Evolutionary conservation across 1,140 invertebrate species (phyloP).

Genomic region (Drosophila parabipectinata): DNA sequence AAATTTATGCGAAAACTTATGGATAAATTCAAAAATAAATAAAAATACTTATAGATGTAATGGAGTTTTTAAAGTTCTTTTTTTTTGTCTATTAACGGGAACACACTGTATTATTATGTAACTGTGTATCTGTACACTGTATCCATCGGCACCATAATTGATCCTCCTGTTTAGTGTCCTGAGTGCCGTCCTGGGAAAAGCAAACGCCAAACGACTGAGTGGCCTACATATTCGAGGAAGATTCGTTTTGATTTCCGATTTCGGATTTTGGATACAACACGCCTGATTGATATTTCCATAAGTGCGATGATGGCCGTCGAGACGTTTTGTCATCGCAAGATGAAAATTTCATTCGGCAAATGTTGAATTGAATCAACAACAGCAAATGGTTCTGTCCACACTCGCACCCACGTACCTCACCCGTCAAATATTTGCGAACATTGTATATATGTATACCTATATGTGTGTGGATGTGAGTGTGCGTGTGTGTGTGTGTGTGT

Average conservation of each 20-base stretch:
- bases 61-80: background rate
- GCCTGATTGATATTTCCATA: constrained; percentile 30
- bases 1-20: constrained; percentile 47
- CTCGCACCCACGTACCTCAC: background rate
- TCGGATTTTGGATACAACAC: constrained; percentile 3
- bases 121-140: too few species aligned
- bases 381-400: constrained; percentile 38
- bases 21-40: constrained; percentile 52
- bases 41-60: constrained; percentile 61
- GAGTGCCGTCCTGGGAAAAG: background rate
- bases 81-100: background rate
- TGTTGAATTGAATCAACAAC: constrained; percentile 50
- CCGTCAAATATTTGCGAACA: constrained; percentile 42
- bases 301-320: constrained; percentile 24
- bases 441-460: background rate
- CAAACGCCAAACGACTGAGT: background rate
- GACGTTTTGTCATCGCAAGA: constrained; percentile 31
- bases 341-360: constrained; percentile 47
- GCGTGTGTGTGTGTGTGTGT: background rate
- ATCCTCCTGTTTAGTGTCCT: background rate
- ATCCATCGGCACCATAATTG: too few species aligned
- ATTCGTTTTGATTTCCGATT: background rate
- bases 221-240: background rate
- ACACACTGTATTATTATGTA: too few species aligned
- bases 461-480: background rate